phyloP scores from a whole-genome alignment of 2,888 invertebrate genomes.

The Geotrupes spiniger region DNA sequence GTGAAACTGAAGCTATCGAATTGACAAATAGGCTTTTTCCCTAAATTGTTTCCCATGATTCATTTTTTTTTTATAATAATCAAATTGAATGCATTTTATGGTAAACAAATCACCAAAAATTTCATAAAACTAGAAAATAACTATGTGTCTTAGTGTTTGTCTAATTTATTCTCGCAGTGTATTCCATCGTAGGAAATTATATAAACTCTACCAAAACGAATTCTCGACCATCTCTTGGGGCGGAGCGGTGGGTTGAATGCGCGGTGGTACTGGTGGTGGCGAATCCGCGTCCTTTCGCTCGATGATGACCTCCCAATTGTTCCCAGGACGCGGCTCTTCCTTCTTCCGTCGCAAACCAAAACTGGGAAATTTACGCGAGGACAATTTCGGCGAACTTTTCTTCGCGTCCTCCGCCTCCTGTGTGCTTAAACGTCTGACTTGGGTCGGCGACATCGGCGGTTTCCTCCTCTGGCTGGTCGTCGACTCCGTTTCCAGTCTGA shows the following conservation, averaged over 20 bases:
- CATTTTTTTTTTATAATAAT: no score
- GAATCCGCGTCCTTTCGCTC: conserved; percentile 12
- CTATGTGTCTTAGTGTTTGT: no score
- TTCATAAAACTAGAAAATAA: no score
- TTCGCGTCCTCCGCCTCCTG: conserved; percentile 3
- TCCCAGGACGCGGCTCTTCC: conserved; percentile 5
- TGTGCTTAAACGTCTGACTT: conserved; percentile 7
- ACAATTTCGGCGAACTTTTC: conserved; percentile 16
- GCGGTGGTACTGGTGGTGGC: conserved; percentile 30
- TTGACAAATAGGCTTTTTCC: no score
- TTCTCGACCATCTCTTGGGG: conserved; percentile 36
- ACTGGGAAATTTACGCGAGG: conserved; percentile 14
- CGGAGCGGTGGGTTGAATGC: conserved; percentile 43
- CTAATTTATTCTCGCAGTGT: no score
- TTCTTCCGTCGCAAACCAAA: conserved; percentile 18
- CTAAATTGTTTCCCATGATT: no score
- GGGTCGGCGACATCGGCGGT: conserved; percentile 28
- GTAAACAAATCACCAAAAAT: no score
- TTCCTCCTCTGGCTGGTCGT: conserved; percentile 10
- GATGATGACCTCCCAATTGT: conserved; percentile 18
- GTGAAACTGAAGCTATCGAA: no score
- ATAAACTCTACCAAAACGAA: conserved; percentile 1
- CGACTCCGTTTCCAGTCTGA: conserved; percentile 37
- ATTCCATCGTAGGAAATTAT: no score
- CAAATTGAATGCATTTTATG: no score